Conservation (phyloP, 2,113 vertebrate genomes). For the Peromyscus polionotus region DNA sequence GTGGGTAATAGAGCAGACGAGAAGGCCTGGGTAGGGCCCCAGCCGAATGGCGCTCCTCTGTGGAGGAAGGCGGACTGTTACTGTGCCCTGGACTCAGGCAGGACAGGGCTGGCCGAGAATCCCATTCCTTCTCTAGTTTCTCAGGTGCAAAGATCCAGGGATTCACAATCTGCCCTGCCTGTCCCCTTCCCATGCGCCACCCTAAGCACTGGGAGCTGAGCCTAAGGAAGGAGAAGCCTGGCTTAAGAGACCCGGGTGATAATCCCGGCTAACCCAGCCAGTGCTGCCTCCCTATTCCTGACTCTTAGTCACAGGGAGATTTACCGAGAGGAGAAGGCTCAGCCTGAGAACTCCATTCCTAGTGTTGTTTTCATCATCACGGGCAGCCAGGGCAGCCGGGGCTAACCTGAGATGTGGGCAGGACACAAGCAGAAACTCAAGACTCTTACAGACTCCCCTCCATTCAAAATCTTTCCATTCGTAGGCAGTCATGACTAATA, state of each 20-base stretch:
- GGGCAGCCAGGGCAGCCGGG: background rate
- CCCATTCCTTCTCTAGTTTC: background rate
- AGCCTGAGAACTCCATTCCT: background rate
- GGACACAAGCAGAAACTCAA: background rate
- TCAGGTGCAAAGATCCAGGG: background rate
- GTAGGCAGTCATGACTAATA: background rate
- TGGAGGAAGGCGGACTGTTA: background rate
- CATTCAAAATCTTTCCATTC: background rate
- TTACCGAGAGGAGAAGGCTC: background rate
- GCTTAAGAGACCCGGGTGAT: background rate
- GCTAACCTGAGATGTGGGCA: rapidly evolving
- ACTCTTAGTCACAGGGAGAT: background rate
- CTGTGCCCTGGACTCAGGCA: background rate
- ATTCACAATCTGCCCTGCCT: background rate
- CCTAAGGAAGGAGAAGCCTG: background rate
- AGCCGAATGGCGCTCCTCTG: background rate
- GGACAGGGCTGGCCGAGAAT: background rate
- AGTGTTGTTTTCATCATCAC: too few species aligned
- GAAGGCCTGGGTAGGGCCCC: background rate
- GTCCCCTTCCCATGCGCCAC: background rate
- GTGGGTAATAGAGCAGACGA: background rate
- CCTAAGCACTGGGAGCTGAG: background rate
- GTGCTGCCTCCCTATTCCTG: background rate
- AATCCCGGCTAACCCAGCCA: background rate
- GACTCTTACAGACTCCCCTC: background rate